phyloP scores from a whole-genome alignment of 2,797 vertebrate genomes.

The Manis javanica region DNA sequence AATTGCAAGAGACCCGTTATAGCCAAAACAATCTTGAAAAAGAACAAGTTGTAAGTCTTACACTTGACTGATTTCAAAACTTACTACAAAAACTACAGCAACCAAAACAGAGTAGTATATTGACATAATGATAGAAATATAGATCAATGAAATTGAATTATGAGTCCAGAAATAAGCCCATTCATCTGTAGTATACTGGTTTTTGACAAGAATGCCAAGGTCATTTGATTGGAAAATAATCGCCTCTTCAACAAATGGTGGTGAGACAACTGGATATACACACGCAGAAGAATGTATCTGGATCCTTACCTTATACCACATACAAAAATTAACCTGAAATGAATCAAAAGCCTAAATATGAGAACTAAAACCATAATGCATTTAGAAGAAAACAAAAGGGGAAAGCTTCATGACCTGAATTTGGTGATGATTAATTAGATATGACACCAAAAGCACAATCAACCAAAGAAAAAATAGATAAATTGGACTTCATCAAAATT shows the following conservation, averaged over 20 bases:
- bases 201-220: neutral
- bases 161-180: neutral
- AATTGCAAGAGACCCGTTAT: neutral
- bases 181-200: neutral
- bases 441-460: neutral
- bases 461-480: neutral
- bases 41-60: neutral
- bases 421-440: neutral
- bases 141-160: neutral
- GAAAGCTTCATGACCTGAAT: neutral
- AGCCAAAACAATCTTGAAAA: neutral
- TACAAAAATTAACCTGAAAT: neutral
- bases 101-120: neutral
- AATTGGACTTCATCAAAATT: neutral
- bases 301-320: neutral
- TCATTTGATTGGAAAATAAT: neutral
- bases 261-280: neutral
- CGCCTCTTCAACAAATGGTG: neutral
- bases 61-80: neutral
- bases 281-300: neutral
- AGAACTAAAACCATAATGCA: neutral
- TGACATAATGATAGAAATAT: neutral
- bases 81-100: neutral
- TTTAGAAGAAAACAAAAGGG: neutral
- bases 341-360: neutral